phyloP scores from a whole-genome alignment of 2,888 invertebrate species.

The Kuschelorhynchus macadamiae region DNA sequence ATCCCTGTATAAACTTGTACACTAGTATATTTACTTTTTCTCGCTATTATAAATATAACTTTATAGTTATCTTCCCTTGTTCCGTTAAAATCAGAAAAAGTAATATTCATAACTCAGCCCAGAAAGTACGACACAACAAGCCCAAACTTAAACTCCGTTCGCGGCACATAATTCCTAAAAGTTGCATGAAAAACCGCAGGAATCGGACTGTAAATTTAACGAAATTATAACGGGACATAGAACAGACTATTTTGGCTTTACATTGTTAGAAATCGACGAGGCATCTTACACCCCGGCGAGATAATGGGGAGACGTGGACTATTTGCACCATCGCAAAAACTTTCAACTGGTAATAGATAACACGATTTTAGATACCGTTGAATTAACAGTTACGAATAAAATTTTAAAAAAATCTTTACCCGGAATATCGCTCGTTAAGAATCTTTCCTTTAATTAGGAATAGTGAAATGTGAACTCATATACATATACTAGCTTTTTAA shows the following conservation, averaged over 20 bases:
- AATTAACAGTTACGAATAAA: too few species aligned
- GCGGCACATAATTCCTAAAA: slow-evolving; percentile 38
- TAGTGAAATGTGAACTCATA: too few species aligned
- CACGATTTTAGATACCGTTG: too few species aligned
- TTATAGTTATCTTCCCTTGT: background rate
- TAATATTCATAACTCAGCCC: too few species aligned
- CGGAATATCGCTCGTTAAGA: too few species aligned
- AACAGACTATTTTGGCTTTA: slow-evolving; percentile 52
- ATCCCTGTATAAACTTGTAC: too few species aligned
- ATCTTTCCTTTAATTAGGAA: too few species aligned
- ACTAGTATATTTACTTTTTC: too few species aligned
- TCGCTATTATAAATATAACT: too few species aligned
- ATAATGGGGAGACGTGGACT: slow-evolving; percentile 22
- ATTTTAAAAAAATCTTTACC: too few species aligned
- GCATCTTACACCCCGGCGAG: slow-evolving; percentile 41
- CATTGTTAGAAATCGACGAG: slow-evolving; percentile 53
- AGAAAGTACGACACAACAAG: background rate
- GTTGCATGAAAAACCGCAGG: slow-evolving; percentile 43
- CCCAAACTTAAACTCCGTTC: background rate
- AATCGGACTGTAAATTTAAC: slow-evolving; percentile 54
- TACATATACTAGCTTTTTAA: too few species aligned
- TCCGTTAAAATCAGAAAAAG: background rate
- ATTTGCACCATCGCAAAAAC: slow-evolving; percentile 31
- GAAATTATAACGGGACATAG: slow-evolving; percentile 56
- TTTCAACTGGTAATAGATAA: too few species aligned